phyloP scores from a whole-genome alignment of 92 coral and sea anemone genomes.

The Galaxea fascicularis region DNA sequence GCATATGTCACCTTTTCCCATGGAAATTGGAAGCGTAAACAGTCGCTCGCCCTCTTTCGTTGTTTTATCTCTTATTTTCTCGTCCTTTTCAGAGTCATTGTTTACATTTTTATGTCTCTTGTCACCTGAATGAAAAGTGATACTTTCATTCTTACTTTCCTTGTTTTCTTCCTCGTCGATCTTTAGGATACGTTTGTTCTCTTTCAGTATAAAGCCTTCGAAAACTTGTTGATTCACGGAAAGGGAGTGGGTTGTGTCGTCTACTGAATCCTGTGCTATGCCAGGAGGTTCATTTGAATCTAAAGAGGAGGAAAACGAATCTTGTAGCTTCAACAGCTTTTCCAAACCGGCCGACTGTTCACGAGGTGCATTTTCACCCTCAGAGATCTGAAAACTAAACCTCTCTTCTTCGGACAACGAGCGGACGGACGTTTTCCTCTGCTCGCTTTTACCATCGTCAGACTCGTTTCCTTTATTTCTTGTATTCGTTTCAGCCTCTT shows the following conservation, averaged over 20 bases:
- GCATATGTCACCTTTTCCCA: background rate
- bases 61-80: background rate
- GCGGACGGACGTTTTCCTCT: conserved; percentile 60
- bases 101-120: background rate
- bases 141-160: background rate
- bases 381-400: conserved; percentile 85
- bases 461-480: background rate
- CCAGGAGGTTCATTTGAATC: conserved; percentile 61
- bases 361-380: conserved; percentile 61
- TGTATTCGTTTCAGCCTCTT: background rate
- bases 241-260: background rate
- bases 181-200: background rate
- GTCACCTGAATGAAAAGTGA: background rate
- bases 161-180: background rate
- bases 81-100: background rate
- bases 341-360: conserved; percentile 59
- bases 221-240: background rate
- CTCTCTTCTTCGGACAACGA: conserved; percentile 81
- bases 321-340: conserved; percentile 57
- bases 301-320: conserved; percentile 62
- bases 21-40: conserved; percentile 3
- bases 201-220: background rate
- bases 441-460: background rate
- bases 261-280: background rate
- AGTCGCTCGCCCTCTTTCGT: background rate